A percentile compares a stretch with the other conserved stretches of the same genome.
These are phyloP conservation scores for Gavialis gangeticus DNA, from an alignment of 2,113 vertebrate genomes.

Conservation along the genomic window DNA sequence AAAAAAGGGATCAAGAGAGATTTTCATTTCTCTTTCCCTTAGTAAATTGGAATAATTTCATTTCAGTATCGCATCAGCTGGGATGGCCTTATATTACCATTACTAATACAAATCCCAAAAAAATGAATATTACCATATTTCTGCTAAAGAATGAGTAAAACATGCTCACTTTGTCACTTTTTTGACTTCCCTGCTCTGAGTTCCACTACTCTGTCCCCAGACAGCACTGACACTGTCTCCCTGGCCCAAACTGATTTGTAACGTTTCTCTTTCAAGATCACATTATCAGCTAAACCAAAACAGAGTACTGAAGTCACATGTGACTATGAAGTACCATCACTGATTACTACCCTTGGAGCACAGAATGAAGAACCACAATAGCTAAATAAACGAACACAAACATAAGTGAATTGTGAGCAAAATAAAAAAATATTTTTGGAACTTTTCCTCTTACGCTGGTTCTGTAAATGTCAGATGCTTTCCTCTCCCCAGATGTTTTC, in stretches of 20 bases:
- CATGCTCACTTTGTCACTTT: not conserved
- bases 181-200: not conserved
- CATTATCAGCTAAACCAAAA: too few relatives aligned
- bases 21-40: too few relatives aligned
- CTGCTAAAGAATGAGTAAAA: not conserved
- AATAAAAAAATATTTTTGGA: not conserved
- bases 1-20: too few relatives aligned
- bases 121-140: not conserved
- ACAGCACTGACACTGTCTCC: not conserved
- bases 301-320: accelerated
- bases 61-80: not conserved
- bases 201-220: not conserved
- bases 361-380: not conserved
- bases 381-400: not conserved
- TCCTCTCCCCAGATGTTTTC: not conserved
- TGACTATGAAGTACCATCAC: not conserved
- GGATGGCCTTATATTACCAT: not conserved
- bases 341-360: not conserved
- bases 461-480: not conserved
- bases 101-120: not conserved
- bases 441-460: not conserved
- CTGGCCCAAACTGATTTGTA: not conserved
- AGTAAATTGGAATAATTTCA: not conserved
- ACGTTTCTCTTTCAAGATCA: not conserved
- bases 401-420: not conserved